phyloP scores from a whole-genome alignment of 2,113 vertebrate genomes.

The Prietella phreatophila region DNA sequence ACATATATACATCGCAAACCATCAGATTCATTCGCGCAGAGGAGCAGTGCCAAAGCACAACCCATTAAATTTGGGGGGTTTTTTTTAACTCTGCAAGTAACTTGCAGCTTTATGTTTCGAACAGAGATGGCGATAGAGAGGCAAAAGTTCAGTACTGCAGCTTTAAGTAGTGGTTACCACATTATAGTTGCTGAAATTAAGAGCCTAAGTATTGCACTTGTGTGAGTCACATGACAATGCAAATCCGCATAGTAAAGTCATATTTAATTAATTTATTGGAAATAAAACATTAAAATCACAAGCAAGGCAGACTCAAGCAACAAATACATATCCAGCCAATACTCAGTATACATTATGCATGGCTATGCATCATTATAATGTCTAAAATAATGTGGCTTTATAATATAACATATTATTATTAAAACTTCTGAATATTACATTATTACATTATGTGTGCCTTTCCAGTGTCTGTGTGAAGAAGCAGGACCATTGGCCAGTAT shows the following conservation, averaged over 20 bases:
- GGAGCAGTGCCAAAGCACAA: too few species aligned
- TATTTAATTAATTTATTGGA: background rate
- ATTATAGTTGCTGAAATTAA: background rate
- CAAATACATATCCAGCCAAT: background rate
- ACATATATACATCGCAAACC: too few species aligned
- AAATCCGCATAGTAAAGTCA: background rate
- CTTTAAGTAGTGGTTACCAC: too few species aligned
- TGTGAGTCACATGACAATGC: background rate
- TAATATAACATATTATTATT: background rate
- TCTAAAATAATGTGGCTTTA: background rate
- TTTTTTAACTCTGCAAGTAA: too few species aligned
- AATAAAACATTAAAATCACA: background rate
- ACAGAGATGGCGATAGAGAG: too few species aligned
- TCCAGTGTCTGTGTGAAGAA: background rate
- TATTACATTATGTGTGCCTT: background rate
- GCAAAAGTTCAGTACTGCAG: too few species aligned
- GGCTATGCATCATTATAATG: background rate
- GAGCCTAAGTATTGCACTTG: background rate
- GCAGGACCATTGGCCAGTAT: background rate
- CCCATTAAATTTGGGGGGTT: too few species aligned
- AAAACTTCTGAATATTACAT: background rate
- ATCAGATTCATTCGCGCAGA: too few species aligned
- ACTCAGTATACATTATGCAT: background rate
- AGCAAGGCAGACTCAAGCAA: background rate
- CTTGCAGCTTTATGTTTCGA: too few species aligned